Evolutionary conservation across 2,113 vertebrate genomes (phyloP), one percentile per base, ranked within the genome.

Genomic region (Harpagus bidentatus): DNA sequence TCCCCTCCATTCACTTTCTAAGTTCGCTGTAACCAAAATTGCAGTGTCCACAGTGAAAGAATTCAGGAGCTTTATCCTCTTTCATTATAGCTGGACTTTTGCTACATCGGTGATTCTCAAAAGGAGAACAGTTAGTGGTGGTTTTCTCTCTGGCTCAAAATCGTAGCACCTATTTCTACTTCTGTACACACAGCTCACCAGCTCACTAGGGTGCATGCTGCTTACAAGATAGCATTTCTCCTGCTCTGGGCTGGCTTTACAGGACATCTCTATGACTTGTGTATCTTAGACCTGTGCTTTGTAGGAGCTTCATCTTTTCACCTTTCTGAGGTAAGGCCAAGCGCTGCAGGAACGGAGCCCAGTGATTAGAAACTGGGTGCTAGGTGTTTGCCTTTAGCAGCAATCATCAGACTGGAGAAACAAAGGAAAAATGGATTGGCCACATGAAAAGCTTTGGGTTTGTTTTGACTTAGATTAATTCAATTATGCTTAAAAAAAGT

Each of bases 391-490:
- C 19, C 21, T 77, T 61, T 45, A 72, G 61, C 40, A 76, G 65
- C 43, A 62, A 66, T 34, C 38, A 52, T 36, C 38, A 52, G 58
- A 40, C 21, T 70, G 53, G n/a, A 88, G 50, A 94, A 94, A 94
- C n/a, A 52, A 73, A 89, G 50, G 36, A 42, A 71, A 90, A 91
- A 81, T 11, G 10, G 25, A 55, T 45, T 65, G 58, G 89, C 50
- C 62, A 31, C 63, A n/a, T 77, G 42, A 70, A 94, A 96, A 85
- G 29, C 48, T 94, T 70, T 59, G 23, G 6, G 3, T 66, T 93
- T 93, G 71, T 65, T 86, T 74, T 88, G 88, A 97, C 63, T 90
- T 88, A 77, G 87, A 93, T 96, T 87, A 95, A 97, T 93, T 92
- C 74, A 91, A 90, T 90, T 85, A 62, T 43, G 48, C n/a, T 92